These are phyloP conservation scores for Rhinophrynus dorsalis DNA, from an alignment of 2,797 vertebrate genomes.

Conservation along the genomic window DNA sequence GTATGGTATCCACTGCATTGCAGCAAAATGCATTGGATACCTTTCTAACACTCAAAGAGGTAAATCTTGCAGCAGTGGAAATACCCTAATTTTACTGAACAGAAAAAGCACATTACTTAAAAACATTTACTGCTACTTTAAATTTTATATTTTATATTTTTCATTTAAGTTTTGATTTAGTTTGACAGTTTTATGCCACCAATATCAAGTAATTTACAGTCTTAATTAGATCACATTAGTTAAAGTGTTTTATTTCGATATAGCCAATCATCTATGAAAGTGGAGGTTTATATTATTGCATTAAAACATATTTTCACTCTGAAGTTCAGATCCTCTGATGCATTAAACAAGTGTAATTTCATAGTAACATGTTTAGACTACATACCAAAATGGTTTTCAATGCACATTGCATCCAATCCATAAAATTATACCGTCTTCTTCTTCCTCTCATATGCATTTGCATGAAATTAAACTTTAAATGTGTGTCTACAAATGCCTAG, in stretches of 20 bases:
- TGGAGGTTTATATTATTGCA: constrained; percentile 53
- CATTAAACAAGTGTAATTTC: constrained; percentile 55
- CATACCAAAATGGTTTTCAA: constrained; percentile 33
- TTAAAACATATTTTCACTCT: constrained; percentile 53
- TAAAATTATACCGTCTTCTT: constrained; percentile 31
- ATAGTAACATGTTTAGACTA: constrained; percentile 48
- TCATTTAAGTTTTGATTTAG: constrained; percentile 51
- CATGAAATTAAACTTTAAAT: constrained; percentile 51
- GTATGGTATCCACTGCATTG: no score
- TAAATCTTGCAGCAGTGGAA: no score
- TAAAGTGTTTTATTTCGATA: constrained; percentile 49
- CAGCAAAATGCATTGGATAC: no score
- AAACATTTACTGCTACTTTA: no score
- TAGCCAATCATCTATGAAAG: constrained; percentile 56
- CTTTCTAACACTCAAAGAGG: no score
- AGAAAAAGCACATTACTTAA: no score
- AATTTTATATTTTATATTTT: no score
- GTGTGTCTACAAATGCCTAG: constrained; percentile 46
- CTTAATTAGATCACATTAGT: constrained; percentile 62
- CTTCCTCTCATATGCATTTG: constrained; percentile 33
- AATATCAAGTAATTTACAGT: constrained; percentile 55
- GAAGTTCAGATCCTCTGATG: constrained; percentile 41
- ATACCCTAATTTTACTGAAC: no score
- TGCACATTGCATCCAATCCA: constrained; percentile 49
- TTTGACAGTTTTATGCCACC: constrained; percentile 49